phyloP scores from a whole-genome alignment of 2,113 vertebrate species.

The Ceyx margarethae region DNA sequence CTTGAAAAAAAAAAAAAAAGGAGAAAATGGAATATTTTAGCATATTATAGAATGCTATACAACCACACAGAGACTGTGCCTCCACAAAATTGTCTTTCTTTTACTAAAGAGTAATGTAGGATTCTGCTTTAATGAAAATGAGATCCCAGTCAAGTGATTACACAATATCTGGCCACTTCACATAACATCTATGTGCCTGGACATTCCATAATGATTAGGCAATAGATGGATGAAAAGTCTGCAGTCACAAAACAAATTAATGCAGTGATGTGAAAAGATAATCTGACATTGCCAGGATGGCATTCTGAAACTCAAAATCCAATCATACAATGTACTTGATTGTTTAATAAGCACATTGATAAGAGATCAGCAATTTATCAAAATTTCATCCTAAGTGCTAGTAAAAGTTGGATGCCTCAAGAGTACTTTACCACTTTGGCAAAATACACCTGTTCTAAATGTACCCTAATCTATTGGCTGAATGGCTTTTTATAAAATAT shows the following conservation, averaged over 20 bases:
- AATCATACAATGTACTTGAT: neutral
- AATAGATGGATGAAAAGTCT: slow-evolving; percentile 33
- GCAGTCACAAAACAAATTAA: slow-evolving; percentile 38
- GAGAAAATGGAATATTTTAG: neutral
- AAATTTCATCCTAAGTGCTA: neutral
- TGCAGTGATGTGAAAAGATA: slow-evolving; percentile 52
- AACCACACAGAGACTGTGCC: neutral
- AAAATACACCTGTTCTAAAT: neutral
- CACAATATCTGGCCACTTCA: slow-evolving; percentile 35
- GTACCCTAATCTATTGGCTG: neutral
- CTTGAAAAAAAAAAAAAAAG: slow-evolving; percentile 62
- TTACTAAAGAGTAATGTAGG: neutral
- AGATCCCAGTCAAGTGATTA: slow-evolving; percentile 34
- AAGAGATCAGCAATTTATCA: neutral
- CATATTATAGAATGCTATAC: neutral
- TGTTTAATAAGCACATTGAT: neutral
- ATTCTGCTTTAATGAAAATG: slow-evolving; percentile 24
- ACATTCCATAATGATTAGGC: slow-evolving; percentile 25
- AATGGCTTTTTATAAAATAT: neutral
- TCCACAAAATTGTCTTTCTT: neutral
- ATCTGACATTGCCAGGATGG: neutral
- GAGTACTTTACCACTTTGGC: neutral
- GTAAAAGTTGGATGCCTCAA: neutral
- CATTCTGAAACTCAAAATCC: neutral
- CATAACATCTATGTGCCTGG: slow-evolving; percentile 43